Evolutionary conservation across 2,797 vertebrate genomes (phyloP), one percentile per base, ranked within the genome.

Genomic region (Urocyon cinereoargenteus): DNA sequence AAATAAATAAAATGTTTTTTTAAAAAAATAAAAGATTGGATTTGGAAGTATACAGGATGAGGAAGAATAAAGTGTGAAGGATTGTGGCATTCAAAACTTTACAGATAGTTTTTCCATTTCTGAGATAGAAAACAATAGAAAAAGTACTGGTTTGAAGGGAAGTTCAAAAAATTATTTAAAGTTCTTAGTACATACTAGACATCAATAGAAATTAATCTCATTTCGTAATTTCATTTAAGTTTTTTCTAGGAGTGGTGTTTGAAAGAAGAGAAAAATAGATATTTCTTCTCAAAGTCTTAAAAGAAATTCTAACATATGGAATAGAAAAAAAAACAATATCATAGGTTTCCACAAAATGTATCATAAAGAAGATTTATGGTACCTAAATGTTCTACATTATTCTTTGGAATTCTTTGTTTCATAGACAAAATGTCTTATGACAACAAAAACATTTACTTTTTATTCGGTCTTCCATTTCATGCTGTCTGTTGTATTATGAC

Each of bases 371-470:
- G 10, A 83, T 66, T 75, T 91, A 83, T 51, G 6, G 6, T 53
- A 28, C 5, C 14, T 86, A 64, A 86, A 70, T 84, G 10, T 82
- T 53, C 94, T 73, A 75, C 15, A 18, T 84, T 79, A 85, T 83
- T 83, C 34, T 86, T 85, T 79, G n/a, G 57, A 92, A 73, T 31
- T 40, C 7, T 79, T 83, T 84, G 12, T 82, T 94, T 89, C 49
- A 90, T 57, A 92, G 90, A 79, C 57, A 90, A 82, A 93, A 55
- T 79, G 40, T 89, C 51, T 68, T 34, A 68, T 51, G 24, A 73
- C 28, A 92, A 21, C 45, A 89, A 61, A 70, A 79, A 18, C 36
- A 53, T 82, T 86, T 68, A n/a, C 22, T 84, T 57, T 61, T 92
- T 90, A 73, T 70, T 77, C 0, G 1, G 9, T 55, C 21, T 94